Conservation (phyloP, 2,113 vertebrate species). For the Oncorhynchus keta region DNA sequence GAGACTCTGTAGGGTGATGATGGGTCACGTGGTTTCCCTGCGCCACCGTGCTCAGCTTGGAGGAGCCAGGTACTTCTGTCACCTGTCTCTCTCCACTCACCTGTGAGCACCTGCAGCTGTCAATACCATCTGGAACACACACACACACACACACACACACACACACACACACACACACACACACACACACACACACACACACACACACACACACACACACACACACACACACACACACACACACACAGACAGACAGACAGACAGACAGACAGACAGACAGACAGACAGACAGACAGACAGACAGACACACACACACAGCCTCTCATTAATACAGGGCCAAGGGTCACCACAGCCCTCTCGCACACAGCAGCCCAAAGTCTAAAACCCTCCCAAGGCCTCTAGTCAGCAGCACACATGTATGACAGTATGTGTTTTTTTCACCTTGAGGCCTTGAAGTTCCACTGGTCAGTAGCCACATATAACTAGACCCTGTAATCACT, state of each 20-base stretch:
- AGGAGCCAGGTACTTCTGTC: conserved; percentile 22
- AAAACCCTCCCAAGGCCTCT: neutral
- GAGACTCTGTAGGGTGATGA: neutral
- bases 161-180: neutral
- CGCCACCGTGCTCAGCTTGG: neutral
- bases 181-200: neutral
- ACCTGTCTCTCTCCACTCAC: conserved; percentile 22
- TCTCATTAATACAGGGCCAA: too few relatives aligned
- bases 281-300: too few relatives aligned
- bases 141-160: conserved; percentile 11
- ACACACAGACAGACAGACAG: conserved; percentile 2
- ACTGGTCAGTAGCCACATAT: neutral
- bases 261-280: conserved; percentile 4
- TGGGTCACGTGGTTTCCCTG: neutral
- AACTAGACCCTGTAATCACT: neutral
- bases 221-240: neutral
- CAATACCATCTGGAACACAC: conserved; percentile 24
- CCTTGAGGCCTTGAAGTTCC: neutral
- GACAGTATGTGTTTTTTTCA: neutral
- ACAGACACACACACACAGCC: conserved; percentile 13
- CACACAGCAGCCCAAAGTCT: neutral
- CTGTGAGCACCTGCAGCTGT: conserved; percentile 36
- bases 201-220: conserved; percentile 10
- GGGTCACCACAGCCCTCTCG: neutral
- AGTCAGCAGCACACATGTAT: neutral